Conservation (phyloP, 2,797 vertebrate genomes). For the Phylloscopus collybita region DNA sequence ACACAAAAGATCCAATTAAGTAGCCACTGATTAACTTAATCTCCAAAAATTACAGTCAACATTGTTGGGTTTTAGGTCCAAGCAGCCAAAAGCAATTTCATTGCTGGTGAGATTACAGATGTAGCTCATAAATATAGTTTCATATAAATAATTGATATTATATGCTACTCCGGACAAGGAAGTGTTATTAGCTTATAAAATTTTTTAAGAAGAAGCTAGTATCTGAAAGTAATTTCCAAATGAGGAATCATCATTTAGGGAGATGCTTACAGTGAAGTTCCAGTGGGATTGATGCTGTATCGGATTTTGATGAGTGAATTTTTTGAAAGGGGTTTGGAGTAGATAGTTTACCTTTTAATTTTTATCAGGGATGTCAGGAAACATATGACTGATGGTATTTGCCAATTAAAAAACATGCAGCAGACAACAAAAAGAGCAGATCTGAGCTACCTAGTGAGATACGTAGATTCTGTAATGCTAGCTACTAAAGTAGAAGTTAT, state of each 20-base stretch:
- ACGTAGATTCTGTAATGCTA: background rate
- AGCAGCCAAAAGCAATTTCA: background rate
- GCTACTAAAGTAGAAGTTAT: background rate
- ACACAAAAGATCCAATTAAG: background rate
- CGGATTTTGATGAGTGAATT: background rate
- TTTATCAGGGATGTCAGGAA: background rate
- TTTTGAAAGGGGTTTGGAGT: background rate
- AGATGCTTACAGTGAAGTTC: background rate
- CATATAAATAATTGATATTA: background rate
- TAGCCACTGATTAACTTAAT: background rate
- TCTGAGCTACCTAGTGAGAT: background rate
- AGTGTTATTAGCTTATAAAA: background rate
- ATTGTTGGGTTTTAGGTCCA: background rate
- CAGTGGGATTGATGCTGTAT: background rate
- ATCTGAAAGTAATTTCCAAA: background rate
- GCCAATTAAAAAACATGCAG: background rate
- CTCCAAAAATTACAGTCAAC: background rate
- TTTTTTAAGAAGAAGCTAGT: background rate
- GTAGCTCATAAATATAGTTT: background rate
- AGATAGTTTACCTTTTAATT: background rate
- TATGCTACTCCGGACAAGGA: background rate
- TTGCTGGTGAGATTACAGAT: background rate
- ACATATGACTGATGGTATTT: background rate
- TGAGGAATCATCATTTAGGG: background rate
- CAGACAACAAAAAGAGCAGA: background rate